These are phyloP conservation scores for Sycobia sp. DNA, from an alignment of 1,140 invertebrate species.

Conservation along the genomic window DNA sequence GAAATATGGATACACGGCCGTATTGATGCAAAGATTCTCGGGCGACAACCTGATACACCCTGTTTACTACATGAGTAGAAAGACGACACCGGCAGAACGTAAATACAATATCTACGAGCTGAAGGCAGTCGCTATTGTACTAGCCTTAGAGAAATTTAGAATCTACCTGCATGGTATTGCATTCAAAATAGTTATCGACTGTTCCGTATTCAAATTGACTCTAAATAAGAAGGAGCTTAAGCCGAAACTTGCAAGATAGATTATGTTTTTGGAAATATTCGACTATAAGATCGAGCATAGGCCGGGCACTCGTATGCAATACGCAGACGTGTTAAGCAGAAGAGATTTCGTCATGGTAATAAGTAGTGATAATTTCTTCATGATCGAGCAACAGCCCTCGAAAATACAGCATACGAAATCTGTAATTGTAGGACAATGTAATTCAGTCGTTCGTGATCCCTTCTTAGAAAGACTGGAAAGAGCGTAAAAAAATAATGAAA, in stretches of 20 bases:
- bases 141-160: slow-evolving; percentile 41
- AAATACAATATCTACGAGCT: too few relatives aligned
- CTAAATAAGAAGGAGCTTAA: slow-evolving; percentile 42
- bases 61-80: slow-evolving; percentile 43
- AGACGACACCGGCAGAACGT: slow-evolving; percentile 41
- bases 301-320: slow-evolving; percentile 36
- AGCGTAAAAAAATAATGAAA: too few relatives aligned
- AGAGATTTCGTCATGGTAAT: slow-evolving; percentile 22
- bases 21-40: slow-evolving; percentile 20
- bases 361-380: too few relatives aligned
- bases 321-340: too few relatives aligned
- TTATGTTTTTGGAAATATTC: slow-evolving; percentile 44
- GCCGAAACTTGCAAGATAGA: slow-evolving; percentile 47
- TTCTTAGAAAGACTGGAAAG: slow-evolving; percentile 9
- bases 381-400: too few relatives aligned
- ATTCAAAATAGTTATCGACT: slow-evolving; percentile 49
- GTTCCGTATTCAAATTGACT: slow-evolving; percentile 44
- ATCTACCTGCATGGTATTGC: slow-evolving; percentile 50
- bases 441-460: too few relatives aligned
- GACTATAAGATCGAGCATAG: slow-evolving; percentile 42
- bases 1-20: slow-evolving; percentile 27
- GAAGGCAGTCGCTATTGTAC: slow-evolving; percentile 37
- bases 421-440: too few relatives aligned
- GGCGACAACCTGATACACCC: slow-evolving; percentile 39
- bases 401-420: too few relatives aligned